Evolutionary conservation across 2,797 vertebrate genomes (phyloP).

Genomic region (Catamblyrhynchus diadema): DNA sequence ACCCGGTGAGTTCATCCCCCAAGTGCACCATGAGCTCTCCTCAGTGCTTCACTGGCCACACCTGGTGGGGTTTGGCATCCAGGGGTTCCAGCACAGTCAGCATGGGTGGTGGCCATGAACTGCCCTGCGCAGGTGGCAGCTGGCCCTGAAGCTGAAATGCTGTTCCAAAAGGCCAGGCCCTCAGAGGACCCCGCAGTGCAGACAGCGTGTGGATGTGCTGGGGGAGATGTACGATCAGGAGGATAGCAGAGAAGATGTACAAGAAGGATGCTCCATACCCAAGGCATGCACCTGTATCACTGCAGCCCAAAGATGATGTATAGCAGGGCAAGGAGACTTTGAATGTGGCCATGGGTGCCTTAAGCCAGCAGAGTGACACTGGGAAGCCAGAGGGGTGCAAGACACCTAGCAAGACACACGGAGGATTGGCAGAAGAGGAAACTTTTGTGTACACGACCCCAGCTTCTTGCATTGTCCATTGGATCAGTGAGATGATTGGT

Average conservation of each 20-base stretch:
- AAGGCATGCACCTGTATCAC: background rate
- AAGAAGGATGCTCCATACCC: background rate
- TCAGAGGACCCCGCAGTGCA: background rate
- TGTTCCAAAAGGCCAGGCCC: background rate
- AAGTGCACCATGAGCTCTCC: background rate
- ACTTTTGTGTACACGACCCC: background rate
- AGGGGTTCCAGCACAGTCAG: background rate
- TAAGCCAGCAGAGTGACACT: background rate
- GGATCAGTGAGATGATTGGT: background rate
- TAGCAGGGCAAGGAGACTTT: background rate
- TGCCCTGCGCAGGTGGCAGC: background rate
- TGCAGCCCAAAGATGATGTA: background rate
- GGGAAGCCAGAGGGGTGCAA: background rate
- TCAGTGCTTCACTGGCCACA: background rate
- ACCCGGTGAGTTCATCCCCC: background rate
- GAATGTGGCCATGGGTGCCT: background rate
- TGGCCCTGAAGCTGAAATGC: background rate
- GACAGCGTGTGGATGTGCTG: accelerated
- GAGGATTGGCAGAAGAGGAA: background rate
- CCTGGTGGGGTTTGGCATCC: background rate
- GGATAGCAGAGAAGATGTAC: background rate
- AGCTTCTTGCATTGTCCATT: background rate
- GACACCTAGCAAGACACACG: background rate
- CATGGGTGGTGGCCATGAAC: background rate
- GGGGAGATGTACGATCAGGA: accelerated